Evolutionary conservation across 2,797 vertebrate species (phyloP), one percentile per base, ranked within the genome.

Genomic region (Enteromius radiatus): DNA sequence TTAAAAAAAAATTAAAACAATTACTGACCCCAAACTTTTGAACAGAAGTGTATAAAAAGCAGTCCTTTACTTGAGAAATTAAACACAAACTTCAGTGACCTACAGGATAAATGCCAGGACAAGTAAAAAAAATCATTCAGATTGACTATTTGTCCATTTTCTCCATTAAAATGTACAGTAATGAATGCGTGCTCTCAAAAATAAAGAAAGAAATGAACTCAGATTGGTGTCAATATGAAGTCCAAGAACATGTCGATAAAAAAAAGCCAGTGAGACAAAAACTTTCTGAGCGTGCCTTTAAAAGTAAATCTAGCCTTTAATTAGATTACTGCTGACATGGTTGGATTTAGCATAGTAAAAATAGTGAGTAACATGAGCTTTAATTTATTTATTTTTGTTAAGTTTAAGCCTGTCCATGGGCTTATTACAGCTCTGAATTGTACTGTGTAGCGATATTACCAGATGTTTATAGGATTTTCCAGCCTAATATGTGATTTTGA

Each of bases 381-480:
- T 52, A 31, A 63, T 64, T 73, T 28, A 52, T 52, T 43, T 54
- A 47, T 49, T 3, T 73, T 45, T 21, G 15, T 31, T 38, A 54
- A 54, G 43, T 75, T 82, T 65, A 54, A 74, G 63, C 47, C 33
- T 70, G 21, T 67, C 36, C 43, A 63, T 49, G 19, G 28, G n/a
- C 33, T 5, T 56, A 31, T 65, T n/a, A n/a, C 15, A 31, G 38
- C 59, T 28, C 17, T 52, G 45, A 64, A 52, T 75, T 38, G 41
- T 52, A 26, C 31, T 54, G 17, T 56, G 15, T 31, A 56, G 80
- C 1, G 68, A 69, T 23, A 70, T 59, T 59, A 45, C 70, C 28
- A 64, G 68, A 76, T 67, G 56, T 52, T 80, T 77, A 81, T 38
- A 49, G 68, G 65, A 69, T 74, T 83, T 77, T 74, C 12, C 61